A percentile compares a stretch with the other conserved stretches of the same genome.
Conservation (phyloP, 1,140 invertebrate genomes). For the Kradibia gibbosae region DNA sequence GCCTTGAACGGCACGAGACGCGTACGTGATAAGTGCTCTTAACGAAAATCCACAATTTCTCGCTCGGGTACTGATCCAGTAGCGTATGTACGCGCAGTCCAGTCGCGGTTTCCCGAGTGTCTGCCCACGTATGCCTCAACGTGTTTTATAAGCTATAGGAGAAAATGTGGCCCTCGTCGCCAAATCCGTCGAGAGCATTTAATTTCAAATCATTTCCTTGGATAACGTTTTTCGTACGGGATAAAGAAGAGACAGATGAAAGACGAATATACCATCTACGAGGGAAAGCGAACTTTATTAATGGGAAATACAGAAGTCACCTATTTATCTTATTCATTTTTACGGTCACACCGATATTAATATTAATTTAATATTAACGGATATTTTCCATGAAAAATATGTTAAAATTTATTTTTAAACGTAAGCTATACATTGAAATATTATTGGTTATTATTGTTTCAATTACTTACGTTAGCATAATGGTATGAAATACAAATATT, state of each 20-base stretch:
- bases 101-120: neutral
- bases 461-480: neutral
- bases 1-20: constrained; percentile 20
- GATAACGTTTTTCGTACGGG: neutral
- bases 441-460: neutral
- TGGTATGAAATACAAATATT: neutral
- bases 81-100: too few species aligned
- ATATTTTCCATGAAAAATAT: too few species aligned
- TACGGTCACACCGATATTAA: neutral
- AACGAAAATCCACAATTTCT: constrained; percentile 55
- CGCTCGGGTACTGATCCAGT: constrained; percentile 33
- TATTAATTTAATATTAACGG: too few species aligned
- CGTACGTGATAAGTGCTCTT: constrained; percentile 42
- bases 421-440: neutral
- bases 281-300: neutral
- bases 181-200: neutral
- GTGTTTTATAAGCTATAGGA: neutral
- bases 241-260: too few species aligned
- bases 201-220: neutral
- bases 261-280: neutral
- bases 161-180: neutral
- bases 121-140: neutral
- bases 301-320: neutral
- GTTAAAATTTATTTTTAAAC: too few species aligned
- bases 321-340: neutral